A percentile compares a stretch with the other conserved stretches of the same genome.
Conservation (phyloP, 1,140 invertebrate species). For the Caenorhabditis latens region DNA sequence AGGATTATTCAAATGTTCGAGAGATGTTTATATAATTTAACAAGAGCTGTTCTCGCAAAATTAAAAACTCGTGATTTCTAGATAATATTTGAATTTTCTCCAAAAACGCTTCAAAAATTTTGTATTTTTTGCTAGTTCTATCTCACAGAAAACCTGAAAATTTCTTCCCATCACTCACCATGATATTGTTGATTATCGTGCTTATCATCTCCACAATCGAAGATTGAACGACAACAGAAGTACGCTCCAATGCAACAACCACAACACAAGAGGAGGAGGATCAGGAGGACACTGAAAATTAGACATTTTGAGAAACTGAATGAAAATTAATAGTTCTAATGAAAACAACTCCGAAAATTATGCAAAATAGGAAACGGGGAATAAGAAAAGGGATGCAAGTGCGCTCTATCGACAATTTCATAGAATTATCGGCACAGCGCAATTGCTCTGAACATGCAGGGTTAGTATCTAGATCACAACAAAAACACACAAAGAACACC, state of each 20-base stretch:
- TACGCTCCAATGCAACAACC: slow-evolving; percentile 33
- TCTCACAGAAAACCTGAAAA: background rate
- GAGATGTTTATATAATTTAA: no score
- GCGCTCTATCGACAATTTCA: no score
- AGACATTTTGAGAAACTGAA: background rate
- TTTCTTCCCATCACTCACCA: background rate
- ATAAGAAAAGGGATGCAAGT: no score
- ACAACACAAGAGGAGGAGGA: slow-evolving; percentile 34
- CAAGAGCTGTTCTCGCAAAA: no score
- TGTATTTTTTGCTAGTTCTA: no score
- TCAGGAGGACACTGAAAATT: slow-evolving; percentile 28
- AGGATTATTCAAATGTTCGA: no score
- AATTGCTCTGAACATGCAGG: no score
- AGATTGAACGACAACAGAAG: slow-evolving; percentile 42
- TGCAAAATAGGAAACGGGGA: no score
- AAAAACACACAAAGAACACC: slow-evolving; percentile 1
- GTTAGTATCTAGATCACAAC: background rate
- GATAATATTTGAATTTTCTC: no score
- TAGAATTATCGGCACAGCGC: no score
- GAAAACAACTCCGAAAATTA: background rate
- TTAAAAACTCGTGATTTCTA: no score
- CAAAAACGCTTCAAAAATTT: no score
- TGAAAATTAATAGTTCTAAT: background rate
- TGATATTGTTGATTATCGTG: slow-evolving; percentile 35
- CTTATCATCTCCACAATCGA: slow-evolving; percentile 50